These are phyloP conservation scores for Sipha maydis DNA, from an alignment of 2,888 invertebrate genomes.

Conservation along the genomic window DNA sequence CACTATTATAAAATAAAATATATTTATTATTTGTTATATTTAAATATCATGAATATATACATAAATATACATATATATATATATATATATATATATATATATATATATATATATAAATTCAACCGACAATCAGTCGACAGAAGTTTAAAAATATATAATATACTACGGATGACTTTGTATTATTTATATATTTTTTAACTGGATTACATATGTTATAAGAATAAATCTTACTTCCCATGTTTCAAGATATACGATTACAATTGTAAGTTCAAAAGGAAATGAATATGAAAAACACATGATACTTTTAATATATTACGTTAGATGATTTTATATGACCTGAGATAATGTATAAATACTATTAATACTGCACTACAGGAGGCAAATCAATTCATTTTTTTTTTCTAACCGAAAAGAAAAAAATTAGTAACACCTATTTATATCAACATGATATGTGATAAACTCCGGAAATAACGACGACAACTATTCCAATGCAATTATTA, in stretches of 20 bases:
- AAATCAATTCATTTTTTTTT: slow-evolving; percentile 12
- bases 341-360: not conserved
- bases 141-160: no score
- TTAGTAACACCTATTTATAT: not conserved
- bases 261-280: slow-evolving; percentile 20
- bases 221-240: not conserved
- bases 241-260: not conserved
- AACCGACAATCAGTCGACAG: no score
- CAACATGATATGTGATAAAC: not conserved
- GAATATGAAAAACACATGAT: not conserved
- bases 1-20: no score
- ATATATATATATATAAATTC: no score
- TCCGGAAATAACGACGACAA: slow-evolving; percentile 4
- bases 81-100: no score
- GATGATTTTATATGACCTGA: not conserved
- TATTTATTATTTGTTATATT: no score
- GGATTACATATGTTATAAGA: not conserved
- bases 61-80: no score
- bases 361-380: slow-evolving; percentile 4
- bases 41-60: no score
- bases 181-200: no score
- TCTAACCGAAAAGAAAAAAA: slow-evolving; percentile 2
- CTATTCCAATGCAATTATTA: not conserved
- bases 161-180: no score
- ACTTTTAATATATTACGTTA: not conserved